These are phyloP conservation scores for Drosophila ezoana DNA, from an alignment of 2,888 invertebrate genomes.

Conservation along the genomic window DNA sequence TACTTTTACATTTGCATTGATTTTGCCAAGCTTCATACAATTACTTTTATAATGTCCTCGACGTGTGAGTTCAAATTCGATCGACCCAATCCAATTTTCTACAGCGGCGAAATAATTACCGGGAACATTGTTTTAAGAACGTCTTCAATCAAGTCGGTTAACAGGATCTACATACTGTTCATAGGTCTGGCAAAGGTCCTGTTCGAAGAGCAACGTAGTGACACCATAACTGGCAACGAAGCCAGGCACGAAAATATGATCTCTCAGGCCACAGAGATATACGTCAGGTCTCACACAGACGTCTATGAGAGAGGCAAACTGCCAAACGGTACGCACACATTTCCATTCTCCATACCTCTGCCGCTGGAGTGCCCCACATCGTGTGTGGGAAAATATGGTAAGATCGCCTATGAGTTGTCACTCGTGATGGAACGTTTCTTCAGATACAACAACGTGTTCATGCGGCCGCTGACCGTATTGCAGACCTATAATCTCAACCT, in stretches of 20 bases:
- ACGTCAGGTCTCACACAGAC: neutral
- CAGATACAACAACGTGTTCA: neutral
- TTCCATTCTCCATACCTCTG: neutral
- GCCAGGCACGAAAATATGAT: neutral
- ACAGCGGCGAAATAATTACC: conserved; percentile 5
- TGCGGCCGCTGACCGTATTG: neutral
- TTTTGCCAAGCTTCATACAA: no score
- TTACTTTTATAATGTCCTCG: neutral
- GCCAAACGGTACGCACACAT: neutral
- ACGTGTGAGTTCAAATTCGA: conserved; percentile 5
- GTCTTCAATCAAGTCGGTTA: neutral
- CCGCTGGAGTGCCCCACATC: conserved; percentile 1
- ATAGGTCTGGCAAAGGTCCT: neutral
- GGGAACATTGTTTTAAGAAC: neutral
- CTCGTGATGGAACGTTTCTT: neutral
- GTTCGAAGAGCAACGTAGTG: neutral
- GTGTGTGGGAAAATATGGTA: conserved; percentile 6
- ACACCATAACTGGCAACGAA: neutral
- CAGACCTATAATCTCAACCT: conserved; percentile 3
- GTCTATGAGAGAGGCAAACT: neutral
- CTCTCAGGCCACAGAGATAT: neutral
- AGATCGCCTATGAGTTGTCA: conserved; percentile 2
- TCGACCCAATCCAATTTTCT: neutral
- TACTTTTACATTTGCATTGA: no score
- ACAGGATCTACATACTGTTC: neutral